Conservation (phyloP, 1,140 invertebrate species). For the Geopemphigus sp. region DNA sequence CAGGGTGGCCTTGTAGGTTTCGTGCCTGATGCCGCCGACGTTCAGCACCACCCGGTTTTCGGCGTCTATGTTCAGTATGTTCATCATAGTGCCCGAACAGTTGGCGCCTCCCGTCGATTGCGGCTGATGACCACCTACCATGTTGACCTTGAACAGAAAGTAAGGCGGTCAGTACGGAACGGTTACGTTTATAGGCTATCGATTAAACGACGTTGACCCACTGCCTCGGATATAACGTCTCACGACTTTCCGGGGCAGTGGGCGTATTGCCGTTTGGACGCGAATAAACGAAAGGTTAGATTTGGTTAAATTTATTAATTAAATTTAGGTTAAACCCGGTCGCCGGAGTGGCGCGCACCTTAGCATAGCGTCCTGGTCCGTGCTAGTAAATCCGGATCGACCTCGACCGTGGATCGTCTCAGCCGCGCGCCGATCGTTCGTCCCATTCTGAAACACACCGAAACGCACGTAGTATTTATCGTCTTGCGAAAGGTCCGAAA, state of each 20-base stretch:
- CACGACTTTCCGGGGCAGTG: too few relatives aligned
- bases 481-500: too few relatives aligned
- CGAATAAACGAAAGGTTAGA: too few relatives aligned
- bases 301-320: too few relatives aligned
- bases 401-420: neutral
- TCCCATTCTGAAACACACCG: slow-evolving; percentile 30
- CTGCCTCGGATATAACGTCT: too few relatives aligned
- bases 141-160: slow-evolving; percentile 9
- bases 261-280: too few relatives aligned
- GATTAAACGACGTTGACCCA: too few relatives aligned
- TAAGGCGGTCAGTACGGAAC: neutral
- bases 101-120: slow-evolving; percentile 28
- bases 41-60: slow-evolving; percentile 98
- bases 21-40: slow-evolving; percentile 95
- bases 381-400: neutral
- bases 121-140: slow-evolving; percentile 45
- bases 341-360: neutral
- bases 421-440: neutral
- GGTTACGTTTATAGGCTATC: too few relatives aligned
- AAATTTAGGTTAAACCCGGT: too few relatives aligned
- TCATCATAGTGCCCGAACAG: slow-evolving; percentile 59
- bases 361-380: neutral
- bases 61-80: slow-evolving; percentile 82
- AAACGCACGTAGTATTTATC: too few relatives aligned
- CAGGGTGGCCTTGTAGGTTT: slow-evolving; percentile 88